Base-by-base conservation (phyloP, 1,140 invertebrate genomes). In the Drosophila micromelanica region DNA sequence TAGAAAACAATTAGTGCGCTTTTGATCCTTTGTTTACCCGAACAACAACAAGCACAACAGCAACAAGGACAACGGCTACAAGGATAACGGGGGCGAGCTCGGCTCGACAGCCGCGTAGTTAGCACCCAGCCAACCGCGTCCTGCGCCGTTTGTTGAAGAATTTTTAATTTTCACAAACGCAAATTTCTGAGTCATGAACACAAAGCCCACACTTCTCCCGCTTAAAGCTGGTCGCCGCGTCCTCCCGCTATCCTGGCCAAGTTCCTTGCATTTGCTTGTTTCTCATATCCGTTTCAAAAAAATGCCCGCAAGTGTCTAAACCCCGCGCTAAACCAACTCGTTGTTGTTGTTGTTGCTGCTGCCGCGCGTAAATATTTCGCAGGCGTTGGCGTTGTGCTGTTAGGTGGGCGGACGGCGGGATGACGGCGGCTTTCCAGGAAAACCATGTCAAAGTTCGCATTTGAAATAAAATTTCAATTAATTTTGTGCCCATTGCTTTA, bases 11-110 rank as follows among this genome's bases (percentile, higher is more conserved):
- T 90, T 90, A 90, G 81, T 90, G 74, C 73, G 87, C 82, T 90
- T 90, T 90, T 90, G 87, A 90, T 90, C 87, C 87, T 87, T 90
- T 90, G 81, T 90, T 90, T 90, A 90, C 87, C 77, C 70, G 76
- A 80, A 87, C 80, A 90, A 82, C 80, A 90, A 63, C 51, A 65
- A 13, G 37, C 70, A 43, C 15, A 56, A 35, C 43, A 61, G 27
- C 55, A 71, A 56, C 74, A 60, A 76, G 67, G 59, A 59, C 67
- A 51, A 55, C 43, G 32, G 23, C 56, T 56, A 45, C 77, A 67
- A 62, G 65, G 71, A 68, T 51, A 73, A 49, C 61, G 62, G 64
- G 27, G 27, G 27, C 27, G 27, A 27, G 27, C 27, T 27, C 5
- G 27, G 27, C 27, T 27, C 27, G 4, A 6, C 3, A 65, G 73